Evolutionary conservation across 1,140 invertebrate species (phyloP).

Genomic region (Leptoteleia sp.): DNA sequence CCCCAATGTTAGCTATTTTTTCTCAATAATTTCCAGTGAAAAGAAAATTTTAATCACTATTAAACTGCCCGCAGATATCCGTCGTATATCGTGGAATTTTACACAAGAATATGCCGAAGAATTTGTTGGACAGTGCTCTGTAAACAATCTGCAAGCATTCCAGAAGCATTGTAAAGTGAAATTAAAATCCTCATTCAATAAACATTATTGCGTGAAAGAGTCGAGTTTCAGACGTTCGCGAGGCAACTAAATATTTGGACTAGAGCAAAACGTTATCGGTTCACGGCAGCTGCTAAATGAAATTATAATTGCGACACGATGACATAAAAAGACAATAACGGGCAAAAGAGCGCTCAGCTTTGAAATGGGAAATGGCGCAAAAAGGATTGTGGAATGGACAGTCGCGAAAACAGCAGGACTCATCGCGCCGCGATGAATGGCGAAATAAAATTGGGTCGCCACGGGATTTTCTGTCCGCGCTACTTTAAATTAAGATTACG

Average conservation of each 20-base stretch:
- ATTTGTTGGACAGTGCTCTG: too few relatives aligned
- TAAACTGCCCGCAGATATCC: too few relatives aligned
- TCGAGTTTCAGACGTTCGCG: neutral
- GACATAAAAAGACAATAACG: constrained; percentile 5
- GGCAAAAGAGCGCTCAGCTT: neutral
- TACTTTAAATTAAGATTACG: constrained; percentile 58
- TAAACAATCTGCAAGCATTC: too few relatives aligned
- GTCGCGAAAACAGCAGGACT: constrained; percentile 24
- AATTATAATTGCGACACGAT: constrained; percentile 9
- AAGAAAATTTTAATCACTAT: too few relatives aligned
- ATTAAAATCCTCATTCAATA: neutral
- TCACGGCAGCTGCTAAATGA: constrained; percentile 4
- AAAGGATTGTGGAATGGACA: constrained; percentile 46
- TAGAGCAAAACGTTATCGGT: neutral
- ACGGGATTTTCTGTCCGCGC: constrained; percentile 50
- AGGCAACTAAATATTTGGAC: neutral
- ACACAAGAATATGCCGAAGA: too few relatives aligned
- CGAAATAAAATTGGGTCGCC: constrained; percentile 53
- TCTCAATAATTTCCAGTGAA: too few relatives aligned
- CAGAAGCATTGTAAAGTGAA: too few relatives aligned
- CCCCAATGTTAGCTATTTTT: too few relatives aligned
- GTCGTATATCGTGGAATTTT: too few relatives aligned
- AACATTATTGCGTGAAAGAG: neutral
- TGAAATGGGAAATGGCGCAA: constrained; percentile 3
- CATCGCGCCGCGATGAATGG: constrained; percentile 31